Evolutionary conservation across 2,888 invertebrate genomes (phyloP).

Genomic region (Tupiocoris notatus): DNA sequence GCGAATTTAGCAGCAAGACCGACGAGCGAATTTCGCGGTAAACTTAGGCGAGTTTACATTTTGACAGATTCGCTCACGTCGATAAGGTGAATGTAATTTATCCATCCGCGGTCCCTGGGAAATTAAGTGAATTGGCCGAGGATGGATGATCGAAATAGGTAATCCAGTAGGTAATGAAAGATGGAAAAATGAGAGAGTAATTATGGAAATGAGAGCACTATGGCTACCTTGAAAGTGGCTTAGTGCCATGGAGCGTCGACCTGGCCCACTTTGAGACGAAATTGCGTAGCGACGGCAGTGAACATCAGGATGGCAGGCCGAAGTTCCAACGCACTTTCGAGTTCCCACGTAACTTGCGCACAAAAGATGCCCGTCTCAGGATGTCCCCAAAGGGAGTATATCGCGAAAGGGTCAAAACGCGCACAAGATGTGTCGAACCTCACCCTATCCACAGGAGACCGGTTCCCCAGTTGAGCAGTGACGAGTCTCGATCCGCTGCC

Average conservation of each 20-base stretch:
- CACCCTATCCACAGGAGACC: slow-evolving; percentile 28
- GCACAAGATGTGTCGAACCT: not conserved
- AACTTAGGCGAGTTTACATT: no score
- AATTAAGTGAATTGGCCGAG: no score
- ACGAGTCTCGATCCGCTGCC: not conserved
- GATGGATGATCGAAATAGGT: no score
- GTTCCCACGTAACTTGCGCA: slow-evolving; percentile 27
- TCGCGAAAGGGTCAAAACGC: slow-evolving; percentile 18
- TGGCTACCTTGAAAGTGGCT: slow-evolving; percentile 41
- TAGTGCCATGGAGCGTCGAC: slow-evolving; percentile 38
- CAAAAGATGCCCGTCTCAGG: slow-evolving; percentile 3
- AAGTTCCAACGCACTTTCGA: slow-evolving; percentile 6
- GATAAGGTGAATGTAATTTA: no score
- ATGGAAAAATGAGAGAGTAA: no score
- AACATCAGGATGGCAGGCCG: slow-evolving; percentile 10
- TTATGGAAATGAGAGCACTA: slow-evolving; percentile 34
- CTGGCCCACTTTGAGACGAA: slow-evolving; percentile 38
- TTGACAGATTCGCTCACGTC: no score
- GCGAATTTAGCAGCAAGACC: no score
- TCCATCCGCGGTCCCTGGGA: no score
- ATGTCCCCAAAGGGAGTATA: not conserved
- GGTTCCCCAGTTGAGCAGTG: slow-evolving; percentile 12
- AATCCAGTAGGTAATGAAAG: no score
- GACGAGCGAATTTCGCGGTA: no score
- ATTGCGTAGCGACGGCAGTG: slow-evolving; percentile 18